These are phyloP conservation scores for Microplitis deprimator DNA, from an alignment of 2,888 invertebrate species.

Conservation along the genomic window DNA sequence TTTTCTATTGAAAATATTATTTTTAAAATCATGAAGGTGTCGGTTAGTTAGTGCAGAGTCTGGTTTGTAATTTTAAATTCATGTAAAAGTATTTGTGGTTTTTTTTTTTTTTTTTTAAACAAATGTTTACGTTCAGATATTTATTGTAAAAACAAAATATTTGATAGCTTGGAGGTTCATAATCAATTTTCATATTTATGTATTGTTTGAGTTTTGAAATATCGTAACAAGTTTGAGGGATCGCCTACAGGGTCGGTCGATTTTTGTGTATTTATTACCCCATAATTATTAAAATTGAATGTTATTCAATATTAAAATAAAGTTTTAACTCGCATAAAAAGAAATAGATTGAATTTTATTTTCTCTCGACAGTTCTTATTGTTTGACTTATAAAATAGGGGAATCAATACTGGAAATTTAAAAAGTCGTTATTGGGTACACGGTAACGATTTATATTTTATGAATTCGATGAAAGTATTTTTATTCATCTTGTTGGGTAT, in stretches of 20 bases:
- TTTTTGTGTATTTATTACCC: background rate
- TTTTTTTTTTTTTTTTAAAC: no score
- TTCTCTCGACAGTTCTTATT: background rate
- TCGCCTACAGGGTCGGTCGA: background rate
- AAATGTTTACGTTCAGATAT: no score
- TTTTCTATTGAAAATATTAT: no score
- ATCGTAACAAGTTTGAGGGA: background rate
- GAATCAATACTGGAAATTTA: background rate
- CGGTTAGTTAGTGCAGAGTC: no score
- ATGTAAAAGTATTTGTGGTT: no score
- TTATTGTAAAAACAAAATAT: background rate
- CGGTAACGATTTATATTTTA: background rate
- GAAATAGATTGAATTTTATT: no score
- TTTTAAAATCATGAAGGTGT: no score
- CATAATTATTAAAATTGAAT: background rate
- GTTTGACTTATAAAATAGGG: background rate
- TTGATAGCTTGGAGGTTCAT: background rate
- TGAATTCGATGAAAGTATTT: slow-evolving; percentile 1
- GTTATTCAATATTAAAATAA: background rate
- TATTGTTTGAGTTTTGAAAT: background rate
- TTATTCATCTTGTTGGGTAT: slow-evolving; percentile 1
- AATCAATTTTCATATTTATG: background rate
- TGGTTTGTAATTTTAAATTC: no score
- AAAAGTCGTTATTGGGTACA: background rate
- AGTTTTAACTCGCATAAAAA: no score